Conservation (phyloP, 2,888 invertebrate species). For the Hypomecis atomaria region DNA sequence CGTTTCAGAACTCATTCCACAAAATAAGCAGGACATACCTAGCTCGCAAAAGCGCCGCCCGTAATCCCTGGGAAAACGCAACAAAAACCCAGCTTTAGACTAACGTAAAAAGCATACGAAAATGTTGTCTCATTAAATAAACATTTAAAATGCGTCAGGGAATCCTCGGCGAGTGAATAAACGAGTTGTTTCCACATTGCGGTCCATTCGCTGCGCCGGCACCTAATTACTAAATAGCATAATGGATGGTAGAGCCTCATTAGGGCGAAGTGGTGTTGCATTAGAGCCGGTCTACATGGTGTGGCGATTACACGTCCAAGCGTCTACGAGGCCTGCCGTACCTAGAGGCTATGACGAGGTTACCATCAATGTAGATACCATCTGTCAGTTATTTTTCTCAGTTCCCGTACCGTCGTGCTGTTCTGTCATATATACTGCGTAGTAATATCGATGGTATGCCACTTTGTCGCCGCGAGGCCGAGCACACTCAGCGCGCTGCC, state of each 20-base stretch:
- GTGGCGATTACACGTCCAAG: too few species aligned
- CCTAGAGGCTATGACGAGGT: too few species aligned
- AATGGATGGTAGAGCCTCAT: slow-evolving; percentile 74
- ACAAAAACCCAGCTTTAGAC: slow-evolving; percentile 21
- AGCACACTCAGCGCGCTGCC: too few species aligned
- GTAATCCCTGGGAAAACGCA: slow-evolving; percentile 17
- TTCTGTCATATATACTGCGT: too few species aligned
- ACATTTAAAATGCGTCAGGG: slow-evolving; percentile 49
- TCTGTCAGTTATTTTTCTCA: too few species aligned
- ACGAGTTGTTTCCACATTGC: slow-evolving; percentile 52
- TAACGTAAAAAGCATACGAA: slow-evolving; percentile 38
- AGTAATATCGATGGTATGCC: too few species aligned
- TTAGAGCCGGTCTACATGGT: slow-evolving; percentile 34
- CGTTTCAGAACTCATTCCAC: neutral
- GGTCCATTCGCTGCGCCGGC: slow-evolving; percentile 64
- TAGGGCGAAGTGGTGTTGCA: slow-evolving; percentile 62
- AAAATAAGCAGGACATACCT: slow-evolving; percentile 2
- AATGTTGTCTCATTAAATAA: slow-evolving; percentile 44
- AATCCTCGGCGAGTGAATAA: slow-evolving; percentile 54
- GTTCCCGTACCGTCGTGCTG: too few species aligned
- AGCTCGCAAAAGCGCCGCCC: slow-evolving; percentile 20
- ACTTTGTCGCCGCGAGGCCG: too few species aligned
- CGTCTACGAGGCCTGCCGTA: too few species aligned
- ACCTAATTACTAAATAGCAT: slow-evolving; percentile 78
- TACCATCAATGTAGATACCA: too few species aligned